These are phyloP conservation scores for Philaethria dido DNA, from an alignment of 2,888 invertebrate genomes.

Conservation along the genomic window DNA sequence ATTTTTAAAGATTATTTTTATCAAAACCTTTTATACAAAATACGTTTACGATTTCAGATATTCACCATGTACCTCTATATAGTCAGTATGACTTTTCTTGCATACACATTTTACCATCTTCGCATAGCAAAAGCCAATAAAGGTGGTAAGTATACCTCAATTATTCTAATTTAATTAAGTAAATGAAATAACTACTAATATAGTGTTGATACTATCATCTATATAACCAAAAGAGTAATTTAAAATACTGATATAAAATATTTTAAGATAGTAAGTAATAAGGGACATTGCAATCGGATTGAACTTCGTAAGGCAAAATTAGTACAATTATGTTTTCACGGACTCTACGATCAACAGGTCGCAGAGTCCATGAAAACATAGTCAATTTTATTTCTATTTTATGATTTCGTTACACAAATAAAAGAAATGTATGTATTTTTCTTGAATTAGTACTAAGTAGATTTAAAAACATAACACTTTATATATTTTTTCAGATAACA, in stretches of 20 bases:
- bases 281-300: too few relatives aligned
- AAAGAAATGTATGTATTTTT: neutral
- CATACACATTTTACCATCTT: slow-evolving; percentile 87
- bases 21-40: neutral
- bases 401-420: too few relatives aligned
- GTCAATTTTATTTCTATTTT: too few relatives aligned
- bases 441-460: neutral
- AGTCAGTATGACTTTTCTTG: slow-evolving; percentile 87
- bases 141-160: slow-evolving; percentile 58
- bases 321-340: neutral
- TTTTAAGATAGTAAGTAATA: too few relatives aligned
- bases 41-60: slow-evolving; percentile 69
- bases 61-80: slow-evolving; percentile 90
- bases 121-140: slow-evolving; percentile 67
- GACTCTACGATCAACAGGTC: neutral
- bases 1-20: neutral
- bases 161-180: neutral
- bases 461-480: neutral
- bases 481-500: slow-evolving; percentile 53
- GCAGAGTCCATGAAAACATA: too few relatives aligned
- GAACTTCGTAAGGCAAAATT: too few relatives aligned
- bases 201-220: neutral
- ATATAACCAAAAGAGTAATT: neutral
- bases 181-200: neutral
- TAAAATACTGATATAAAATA: too few relatives aligned